These are phyloP conservation scores for Periophthalmus modestus DNA, from an alignment of 2,113 vertebrate genomes.

Conservation along the genomic window DNA sequence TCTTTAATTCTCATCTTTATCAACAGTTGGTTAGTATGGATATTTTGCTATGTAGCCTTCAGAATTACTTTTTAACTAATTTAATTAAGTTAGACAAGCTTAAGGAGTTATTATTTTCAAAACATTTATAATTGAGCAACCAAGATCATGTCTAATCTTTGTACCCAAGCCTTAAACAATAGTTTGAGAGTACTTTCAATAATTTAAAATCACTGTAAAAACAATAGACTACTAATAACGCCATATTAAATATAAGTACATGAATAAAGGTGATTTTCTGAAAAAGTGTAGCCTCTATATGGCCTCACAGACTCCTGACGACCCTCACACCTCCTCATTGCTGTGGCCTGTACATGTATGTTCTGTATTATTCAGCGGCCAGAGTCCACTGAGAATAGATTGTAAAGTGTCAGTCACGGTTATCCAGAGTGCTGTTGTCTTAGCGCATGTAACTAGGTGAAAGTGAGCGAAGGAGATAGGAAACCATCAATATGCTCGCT, in stretches of 20 bases:
- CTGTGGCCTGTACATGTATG: constrained; percentile 17
- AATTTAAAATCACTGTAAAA: neutral
- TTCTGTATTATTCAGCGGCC: constrained; percentile 56
- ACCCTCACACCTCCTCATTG: neutral
- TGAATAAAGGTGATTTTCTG: too few species aligned
- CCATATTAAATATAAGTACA: too few species aligned
- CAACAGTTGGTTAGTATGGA: too few species aligned
- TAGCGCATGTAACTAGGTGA: constrained; percentile 66
- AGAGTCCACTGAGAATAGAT: constrained; percentile 59
- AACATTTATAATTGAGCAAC: too few species aligned
- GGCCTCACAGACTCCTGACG: constrained; percentile 33
- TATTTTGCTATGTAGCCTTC: too few species aligned
- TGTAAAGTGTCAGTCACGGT: constrained; percentile 70
- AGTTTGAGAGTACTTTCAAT: neutral
- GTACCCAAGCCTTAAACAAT: neutral
- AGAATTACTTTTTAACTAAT: too few species aligned
- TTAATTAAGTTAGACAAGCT: too few species aligned
- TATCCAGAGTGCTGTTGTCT: constrained; percentile 63
- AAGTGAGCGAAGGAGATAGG: constrained; percentile 70
- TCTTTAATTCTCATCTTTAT: too few species aligned
- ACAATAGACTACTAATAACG: too few species aligned
- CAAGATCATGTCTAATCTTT: neutral
- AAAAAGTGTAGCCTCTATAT: neutral
- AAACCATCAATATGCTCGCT: constrained; percentile 74
- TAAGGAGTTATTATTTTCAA: too few species aligned